Conservation (phyloP, 2,113 vertebrate genomes). For the Circaetus cinerascens region DNA sequence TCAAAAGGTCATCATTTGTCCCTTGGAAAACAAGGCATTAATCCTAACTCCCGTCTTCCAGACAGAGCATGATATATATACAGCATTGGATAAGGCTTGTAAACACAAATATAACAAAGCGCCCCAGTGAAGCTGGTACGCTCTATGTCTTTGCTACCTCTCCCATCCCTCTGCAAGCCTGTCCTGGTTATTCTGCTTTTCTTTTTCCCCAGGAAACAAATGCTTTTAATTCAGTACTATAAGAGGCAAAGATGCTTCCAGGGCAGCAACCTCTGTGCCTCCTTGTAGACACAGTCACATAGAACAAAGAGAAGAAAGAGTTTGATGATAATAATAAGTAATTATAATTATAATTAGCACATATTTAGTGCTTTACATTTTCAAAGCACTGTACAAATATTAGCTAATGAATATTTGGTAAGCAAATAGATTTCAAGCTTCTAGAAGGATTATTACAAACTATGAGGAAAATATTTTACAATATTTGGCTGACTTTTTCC, state of each 20-base stretch:
- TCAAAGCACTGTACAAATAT: conserved; percentile 26
- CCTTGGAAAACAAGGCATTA: not conserved
- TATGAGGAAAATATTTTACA: not conserved
- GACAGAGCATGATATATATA: too few relatives aligned
- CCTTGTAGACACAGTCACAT: not conserved
- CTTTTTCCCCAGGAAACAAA: not conserved
- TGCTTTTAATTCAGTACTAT: not conserved
- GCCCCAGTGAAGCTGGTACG: fast-evolving
- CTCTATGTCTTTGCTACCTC: not conserved
- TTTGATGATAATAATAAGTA: not conserved
- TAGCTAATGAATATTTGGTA: conserved; percentile 51
- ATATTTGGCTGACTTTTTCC: not conserved
- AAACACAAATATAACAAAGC: not conserved
- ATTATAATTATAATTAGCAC: conserved; percentile 58
- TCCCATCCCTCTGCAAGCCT: not conserved
- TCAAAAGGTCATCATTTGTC: not conserved
- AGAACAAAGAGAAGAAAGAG: conserved; percentile 6
- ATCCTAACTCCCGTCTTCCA: not conserved
- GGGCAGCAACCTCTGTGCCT: not conserved
- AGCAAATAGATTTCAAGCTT: conserved; percentile 45
- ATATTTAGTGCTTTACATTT: conserved; percentile 42
- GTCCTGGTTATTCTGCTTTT: not conserved
- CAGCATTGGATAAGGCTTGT: not conserved
- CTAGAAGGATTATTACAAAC: conserved; percentile 27
- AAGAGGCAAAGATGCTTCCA: not conserved